Evolutionary conservation across 2,888 invertebrate species (phyloP).

Genomic region (Volucella inanis): DNA sequence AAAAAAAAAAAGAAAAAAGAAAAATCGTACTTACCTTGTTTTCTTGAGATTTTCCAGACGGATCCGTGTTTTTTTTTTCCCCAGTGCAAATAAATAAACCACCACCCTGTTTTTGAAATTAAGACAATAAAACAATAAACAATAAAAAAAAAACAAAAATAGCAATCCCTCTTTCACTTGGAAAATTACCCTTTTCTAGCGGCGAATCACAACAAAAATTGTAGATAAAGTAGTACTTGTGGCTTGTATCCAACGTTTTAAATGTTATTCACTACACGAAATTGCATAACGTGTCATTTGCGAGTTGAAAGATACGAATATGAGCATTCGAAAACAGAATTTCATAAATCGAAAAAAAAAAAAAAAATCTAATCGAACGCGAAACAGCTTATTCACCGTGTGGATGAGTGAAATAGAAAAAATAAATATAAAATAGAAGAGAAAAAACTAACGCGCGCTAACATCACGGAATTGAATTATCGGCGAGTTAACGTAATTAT

Average conservation of each 20-base stretch:
- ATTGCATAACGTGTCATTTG: constrained; percentile 36
- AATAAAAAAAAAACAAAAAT: constrained; percentile 7
- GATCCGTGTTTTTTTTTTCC: no score
- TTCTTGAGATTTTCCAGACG: no score
- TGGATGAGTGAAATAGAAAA: not conserved
- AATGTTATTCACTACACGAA: constrained; percentile 40
- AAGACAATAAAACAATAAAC: no score
- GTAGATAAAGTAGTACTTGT: constrained; percentile 33
- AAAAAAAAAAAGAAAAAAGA: no score
- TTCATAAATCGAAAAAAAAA: constrained; percentile 11
- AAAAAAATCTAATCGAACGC: constrained; percentile 3
- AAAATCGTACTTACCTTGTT: no score
- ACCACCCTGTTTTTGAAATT: not conserved
- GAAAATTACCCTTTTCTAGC: constrained; percentile 48
- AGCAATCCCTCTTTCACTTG: constrained; percentile 21
- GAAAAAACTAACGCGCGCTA: constrained; percentile 14
- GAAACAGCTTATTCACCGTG: constrained; percentile 1
- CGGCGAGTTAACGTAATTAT: constrained; percentile 69
- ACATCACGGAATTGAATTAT: constrained; percentile 66
- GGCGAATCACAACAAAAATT: constrained; percentile 43
- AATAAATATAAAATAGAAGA: not conserved
- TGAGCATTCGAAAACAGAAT: constrained; percentile 13
- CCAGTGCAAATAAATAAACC: constrained; percentile 37
- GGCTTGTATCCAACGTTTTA: constrained; percentile 31
- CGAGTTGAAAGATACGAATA: constrained; percentile 1